Percentiles rank a stretch among this genome's conserved stretches.
Conservation (phyloP, 1,140 invertebrate species). For the Bombyx mandarina region DNA sequence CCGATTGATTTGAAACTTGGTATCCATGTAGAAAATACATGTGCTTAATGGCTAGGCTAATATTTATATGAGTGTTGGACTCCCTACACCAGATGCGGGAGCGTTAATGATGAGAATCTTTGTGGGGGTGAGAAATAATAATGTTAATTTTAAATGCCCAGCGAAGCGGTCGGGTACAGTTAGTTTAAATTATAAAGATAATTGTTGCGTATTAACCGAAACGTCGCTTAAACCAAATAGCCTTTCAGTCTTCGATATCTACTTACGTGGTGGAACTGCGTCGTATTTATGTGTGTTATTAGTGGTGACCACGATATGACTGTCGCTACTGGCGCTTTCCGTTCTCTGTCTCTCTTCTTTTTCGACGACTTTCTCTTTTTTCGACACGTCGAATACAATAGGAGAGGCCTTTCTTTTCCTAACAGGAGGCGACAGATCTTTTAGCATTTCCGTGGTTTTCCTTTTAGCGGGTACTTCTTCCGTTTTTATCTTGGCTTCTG, state of each 20-base stretch:
- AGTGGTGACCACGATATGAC: constrained; percentile 44
- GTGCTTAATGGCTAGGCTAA: no score
- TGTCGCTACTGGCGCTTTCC: constrained; percentile 51
- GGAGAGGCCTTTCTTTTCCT: constrained; percentile 67
- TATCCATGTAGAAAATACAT: no score
- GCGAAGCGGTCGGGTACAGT: no score
- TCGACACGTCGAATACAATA: constrained; percentile 68
- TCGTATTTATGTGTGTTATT: constrained; percentile 60
- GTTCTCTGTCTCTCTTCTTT: constrained; percentile 35
- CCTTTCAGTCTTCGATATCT: background rate
- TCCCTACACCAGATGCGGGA: no score
- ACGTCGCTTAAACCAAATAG: no score
- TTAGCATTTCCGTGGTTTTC: constrained; percentile 3
- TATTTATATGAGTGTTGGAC: no score
- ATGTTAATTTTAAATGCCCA: no score
- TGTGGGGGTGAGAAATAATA: no score
- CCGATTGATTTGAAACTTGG: no score
- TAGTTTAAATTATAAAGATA: no score
- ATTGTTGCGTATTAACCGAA: no score
- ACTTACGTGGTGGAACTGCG: constrained; percentile 62
- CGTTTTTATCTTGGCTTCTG: constrained; percentile 42
- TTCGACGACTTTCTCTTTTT: constrained; percentile 34
- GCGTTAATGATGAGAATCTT: no score
- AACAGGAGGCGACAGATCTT: constrained; percentile 10
- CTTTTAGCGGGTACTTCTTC: constrained; percentile 14